These are phyloP conservation scores for Agraylea sexmaculata DNA, from an alignment of 1,140 invertebrate genomes.

Conservation along the genomic window DNA sequence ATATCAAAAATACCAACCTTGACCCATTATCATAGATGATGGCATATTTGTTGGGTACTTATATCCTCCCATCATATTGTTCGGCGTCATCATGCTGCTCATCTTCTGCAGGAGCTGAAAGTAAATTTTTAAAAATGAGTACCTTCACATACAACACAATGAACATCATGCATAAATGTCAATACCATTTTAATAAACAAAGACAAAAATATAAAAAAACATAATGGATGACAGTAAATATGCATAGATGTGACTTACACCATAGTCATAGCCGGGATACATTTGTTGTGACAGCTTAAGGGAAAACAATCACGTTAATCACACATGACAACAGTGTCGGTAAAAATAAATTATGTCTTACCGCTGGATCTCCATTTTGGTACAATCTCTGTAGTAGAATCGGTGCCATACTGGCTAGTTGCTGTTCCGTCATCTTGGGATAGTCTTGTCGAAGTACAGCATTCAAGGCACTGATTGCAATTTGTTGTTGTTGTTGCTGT, in stretches of 20 bases:
- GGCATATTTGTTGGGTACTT: conserved; percentile 34
- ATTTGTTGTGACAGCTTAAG: conserved; percentile 26
- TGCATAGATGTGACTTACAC: conserved; percentile 32
- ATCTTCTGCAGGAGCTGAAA: conserved; percentile 37
- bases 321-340: not conserved
- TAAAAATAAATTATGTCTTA: conserved; percentile 12
- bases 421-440: conserved; percentile 32
- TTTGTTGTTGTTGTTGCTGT: conserved; percentile 33
- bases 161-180: no score
- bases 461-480: conserved; percentile 31
- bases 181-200: conserved; percentile 15
- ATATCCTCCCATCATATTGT: conserved; percentile 33
- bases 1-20: no score
- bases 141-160: no score
- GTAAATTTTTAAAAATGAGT: conserved; percentile 4
- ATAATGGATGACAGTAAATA: conserved; percentile 1
- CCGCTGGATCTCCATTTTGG: conserved; percentile 28
- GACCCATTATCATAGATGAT: no score
- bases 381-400: conserved; percentile 24
- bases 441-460: conserved; percentile 33
- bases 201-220: conserved; percentile 4
- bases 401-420: conserved; percentile 31
- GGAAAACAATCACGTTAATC: conserved; percentile 9
- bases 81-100: conserved; percentile 29
- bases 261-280: conserved; percentile 41